A percentile compares a stretch with the other conserved stretches of the same genome.
These are phyloP conservation scores for Octomys mimax DNA, from an alignment of 2,797 vertebrate genomes.

Conservation along the genomic window DNA sequence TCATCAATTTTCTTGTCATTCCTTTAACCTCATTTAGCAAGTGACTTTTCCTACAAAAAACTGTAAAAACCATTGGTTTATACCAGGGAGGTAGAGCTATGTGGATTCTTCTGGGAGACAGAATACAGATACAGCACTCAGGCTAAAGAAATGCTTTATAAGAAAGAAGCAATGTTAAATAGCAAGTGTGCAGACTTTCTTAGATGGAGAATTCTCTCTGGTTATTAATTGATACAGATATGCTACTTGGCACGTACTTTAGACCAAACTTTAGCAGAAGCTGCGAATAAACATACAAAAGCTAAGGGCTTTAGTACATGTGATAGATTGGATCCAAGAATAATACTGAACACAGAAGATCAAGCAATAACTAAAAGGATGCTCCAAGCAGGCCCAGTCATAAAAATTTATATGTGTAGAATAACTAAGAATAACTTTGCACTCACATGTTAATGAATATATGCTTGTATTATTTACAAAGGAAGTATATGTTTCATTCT, in stretches of 20 bases:
- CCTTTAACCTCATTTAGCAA: neutral
- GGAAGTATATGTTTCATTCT: neutral
- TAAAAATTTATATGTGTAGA: neutral
- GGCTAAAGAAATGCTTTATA: neutral
- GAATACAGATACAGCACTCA: neutral
- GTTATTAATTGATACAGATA: neutral
- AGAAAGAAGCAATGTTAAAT: neutral
- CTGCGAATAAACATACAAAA: neutral
- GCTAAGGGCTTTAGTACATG: neutral
- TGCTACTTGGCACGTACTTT: neutral
- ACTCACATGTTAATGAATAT: neutral
- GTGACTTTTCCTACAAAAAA: neutral
- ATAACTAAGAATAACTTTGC: neutral
- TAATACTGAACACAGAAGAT: neutral
- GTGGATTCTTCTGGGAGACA: neutral
- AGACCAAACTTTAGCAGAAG: neutral
- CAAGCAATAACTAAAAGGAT: neutral
- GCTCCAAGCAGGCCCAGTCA: neutral
- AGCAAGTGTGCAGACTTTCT: neutral
- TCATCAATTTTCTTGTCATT: neutral
- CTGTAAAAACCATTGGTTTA: neutral
- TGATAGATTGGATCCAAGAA: neutral
- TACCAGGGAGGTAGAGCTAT: neutral
- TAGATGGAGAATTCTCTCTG: neutral
- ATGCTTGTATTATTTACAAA: neutral